Base-by-base conservation (phyloP, 1,140 invertebrate genomes). In the Drosophila sp. region DNA sequence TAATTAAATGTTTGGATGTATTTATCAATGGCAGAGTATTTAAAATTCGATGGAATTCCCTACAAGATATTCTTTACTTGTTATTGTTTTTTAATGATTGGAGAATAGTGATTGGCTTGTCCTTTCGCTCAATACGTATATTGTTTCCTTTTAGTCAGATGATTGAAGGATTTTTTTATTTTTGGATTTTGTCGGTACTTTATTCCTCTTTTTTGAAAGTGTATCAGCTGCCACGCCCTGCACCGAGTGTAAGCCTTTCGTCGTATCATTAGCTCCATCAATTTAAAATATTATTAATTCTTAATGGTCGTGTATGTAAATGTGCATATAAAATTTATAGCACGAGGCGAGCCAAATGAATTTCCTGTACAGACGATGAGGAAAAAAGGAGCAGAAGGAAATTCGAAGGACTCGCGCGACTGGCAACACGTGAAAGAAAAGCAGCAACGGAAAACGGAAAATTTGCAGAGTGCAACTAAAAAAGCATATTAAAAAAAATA, bases 221-320 rank as follows among this genome's bases (percentile, higher is more conserved):
- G 46, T 53, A 45, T 57, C 51, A 18, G 41, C 61, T 59, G 59
- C 40, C 78, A 61, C 40, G 45, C 61, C 70, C 7, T 14, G 32
- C 18, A 7, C 4, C 48, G 65, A 21, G 40, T 14, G 6, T 16
- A 25, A 0, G n/a, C 11, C 29, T 14, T 53, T 58, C 63, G 65
- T 86, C 63, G 81, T 82, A 76, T 86, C 81, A 86, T 87, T 86
- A 86, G 82, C 82, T 75, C 71, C 82, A 78, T 67, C 82, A 64
- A 81, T 87, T 86, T 86, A 87, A 84, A 87, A 86, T 78, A 86
- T 81, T 86, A 86, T 87, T 86, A 87, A 86, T 86, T 82, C 82
- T 87, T 86, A 86, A 86, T 87, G 78, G 70, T 76, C 78, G 69
- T 69, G 53, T 77, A 67, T 87, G 78, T 38, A 65, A 65, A 53